Conservation (phyloP, 2,888 invertebrate species). For the Willowsia nigromaculata region DNA sequence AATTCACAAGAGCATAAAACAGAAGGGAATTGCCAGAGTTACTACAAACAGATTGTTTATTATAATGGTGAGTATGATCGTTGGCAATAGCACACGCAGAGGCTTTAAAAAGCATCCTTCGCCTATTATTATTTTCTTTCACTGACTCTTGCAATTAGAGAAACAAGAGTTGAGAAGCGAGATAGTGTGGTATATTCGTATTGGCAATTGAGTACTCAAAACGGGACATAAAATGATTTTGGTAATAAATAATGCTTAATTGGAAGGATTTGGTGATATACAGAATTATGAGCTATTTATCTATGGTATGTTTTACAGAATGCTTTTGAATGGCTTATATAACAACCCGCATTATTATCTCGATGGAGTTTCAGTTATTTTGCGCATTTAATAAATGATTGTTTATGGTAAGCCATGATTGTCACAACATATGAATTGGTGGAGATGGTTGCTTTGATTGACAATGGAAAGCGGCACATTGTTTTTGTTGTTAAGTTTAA, state of each 20-base stretch:
- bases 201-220: conserved; percentile 20
- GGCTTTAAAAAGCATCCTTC: neutral
- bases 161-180: neutral
- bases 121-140: neutral
- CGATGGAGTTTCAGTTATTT: conserved; percentile 29
- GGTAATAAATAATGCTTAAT: conserved; percentile 37
- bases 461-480: conserved; percentile 49
- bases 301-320: neutral
- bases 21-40: neutral
- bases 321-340: too few relatives aligned
- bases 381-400: conserved; percentile 21
- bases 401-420: conserved; percentile 16
- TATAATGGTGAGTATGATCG: neutral
- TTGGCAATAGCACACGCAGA: neutral
- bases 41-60: neutral
- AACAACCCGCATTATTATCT: neutral
- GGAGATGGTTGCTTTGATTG: conserved; percentile 33
- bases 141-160: neutral
- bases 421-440: conserved; percentile 30
- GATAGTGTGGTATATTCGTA: neutral
- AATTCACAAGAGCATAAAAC: conserved; percentile 12
- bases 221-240: neutral
- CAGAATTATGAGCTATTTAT: neutral
- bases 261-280: neutral
- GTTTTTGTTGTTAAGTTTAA: neutral